phyloP scores from a whole-genome alignment of 2,888 invertebrate species.

The Oligia latruncula region DNA sequence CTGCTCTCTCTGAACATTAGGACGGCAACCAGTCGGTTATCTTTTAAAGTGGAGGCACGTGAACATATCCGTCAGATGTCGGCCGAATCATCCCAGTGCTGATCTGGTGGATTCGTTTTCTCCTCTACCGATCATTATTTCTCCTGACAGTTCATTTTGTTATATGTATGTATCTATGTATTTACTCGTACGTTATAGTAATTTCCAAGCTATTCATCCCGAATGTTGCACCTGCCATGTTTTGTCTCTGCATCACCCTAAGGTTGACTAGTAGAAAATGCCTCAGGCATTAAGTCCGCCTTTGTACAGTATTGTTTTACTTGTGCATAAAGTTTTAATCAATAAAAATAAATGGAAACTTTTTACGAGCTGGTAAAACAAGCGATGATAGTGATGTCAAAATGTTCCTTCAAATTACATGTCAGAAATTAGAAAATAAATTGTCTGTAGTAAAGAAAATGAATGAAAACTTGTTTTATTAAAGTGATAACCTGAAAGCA shows the following conservation, averaged over 20 bases:
- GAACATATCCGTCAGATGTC: not conserved
- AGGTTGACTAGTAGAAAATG: not conserved
- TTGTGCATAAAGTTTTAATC: not conserved
- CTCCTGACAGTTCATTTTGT: not conserved
- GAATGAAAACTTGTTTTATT: not conserved
- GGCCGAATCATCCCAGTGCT: not conserved
- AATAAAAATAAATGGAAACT: not conserved
- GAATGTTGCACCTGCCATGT: not conserved
- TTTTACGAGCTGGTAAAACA: not conserved
- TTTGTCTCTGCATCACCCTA: not conserved
- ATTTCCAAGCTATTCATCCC: not conserved
- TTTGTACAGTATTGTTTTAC: not conserved
- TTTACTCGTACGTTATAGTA: too few species aligned
- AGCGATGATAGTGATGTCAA: not conserved
- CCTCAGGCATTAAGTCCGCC: not conserved
- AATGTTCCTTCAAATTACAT: not conserved
- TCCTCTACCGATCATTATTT: not conserved
- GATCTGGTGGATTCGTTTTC: not conserved
- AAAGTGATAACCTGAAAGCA: conserved; percentile 6
- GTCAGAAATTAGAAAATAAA: not conserved
- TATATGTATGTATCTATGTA: not conserved
- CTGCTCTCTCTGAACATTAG: not conserved
- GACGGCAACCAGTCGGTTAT: not conserved
- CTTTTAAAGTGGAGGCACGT: not conserved
- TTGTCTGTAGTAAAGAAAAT: not conserved